These are phyloP conservation scores for Hipposideros larvatus DNA, from an alignment of 2,797 vertebrate species.

Conservation along the genomic window DNA sequence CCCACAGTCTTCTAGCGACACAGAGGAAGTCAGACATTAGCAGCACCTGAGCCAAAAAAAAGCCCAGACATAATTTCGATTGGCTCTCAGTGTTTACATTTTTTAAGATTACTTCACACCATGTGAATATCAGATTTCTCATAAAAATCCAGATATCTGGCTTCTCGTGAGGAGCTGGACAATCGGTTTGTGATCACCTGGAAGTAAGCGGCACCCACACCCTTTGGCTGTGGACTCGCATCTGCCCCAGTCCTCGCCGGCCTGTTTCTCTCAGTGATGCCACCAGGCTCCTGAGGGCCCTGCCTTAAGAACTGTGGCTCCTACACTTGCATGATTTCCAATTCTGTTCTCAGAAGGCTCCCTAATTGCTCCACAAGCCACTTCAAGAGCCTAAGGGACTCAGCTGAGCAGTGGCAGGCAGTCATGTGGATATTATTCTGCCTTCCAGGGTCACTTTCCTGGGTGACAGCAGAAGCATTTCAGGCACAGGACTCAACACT, in stretches of 20 bases:
- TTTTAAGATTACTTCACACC: not conserved
- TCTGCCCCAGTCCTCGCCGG: not conserved
- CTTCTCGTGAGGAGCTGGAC: not conserved
- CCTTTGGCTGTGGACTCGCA: rapidly evolving
- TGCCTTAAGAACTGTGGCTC: not conserved
- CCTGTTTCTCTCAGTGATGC: not conserved
- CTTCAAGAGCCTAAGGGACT: not conserved
- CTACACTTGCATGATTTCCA: too few species aligned
- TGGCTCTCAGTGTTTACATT: not conserved
- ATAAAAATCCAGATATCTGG: not conserved
- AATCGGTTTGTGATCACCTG: rapidly evolving
- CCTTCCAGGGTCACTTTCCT: not conserved
- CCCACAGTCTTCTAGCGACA: not conserved
- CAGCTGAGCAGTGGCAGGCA: not conserved
- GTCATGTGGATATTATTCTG: not conserved
- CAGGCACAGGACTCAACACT: not conserved
- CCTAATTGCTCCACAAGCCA: not conserved
- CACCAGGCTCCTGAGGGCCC: not conserved
- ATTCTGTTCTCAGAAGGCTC: not conserved
- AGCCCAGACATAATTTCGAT: not conserved
- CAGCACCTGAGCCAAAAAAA: not conserved
- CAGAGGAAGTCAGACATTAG: not conserved
- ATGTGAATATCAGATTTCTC: not conserved
- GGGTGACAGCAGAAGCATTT: not conserved
- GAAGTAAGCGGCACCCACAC: not conserved